Evolutionary conservation across 2,113 vertebrate species (phyloP), one percentile per base, ranked within the genome.

Genomic region (Bubo bubo): DNA sequence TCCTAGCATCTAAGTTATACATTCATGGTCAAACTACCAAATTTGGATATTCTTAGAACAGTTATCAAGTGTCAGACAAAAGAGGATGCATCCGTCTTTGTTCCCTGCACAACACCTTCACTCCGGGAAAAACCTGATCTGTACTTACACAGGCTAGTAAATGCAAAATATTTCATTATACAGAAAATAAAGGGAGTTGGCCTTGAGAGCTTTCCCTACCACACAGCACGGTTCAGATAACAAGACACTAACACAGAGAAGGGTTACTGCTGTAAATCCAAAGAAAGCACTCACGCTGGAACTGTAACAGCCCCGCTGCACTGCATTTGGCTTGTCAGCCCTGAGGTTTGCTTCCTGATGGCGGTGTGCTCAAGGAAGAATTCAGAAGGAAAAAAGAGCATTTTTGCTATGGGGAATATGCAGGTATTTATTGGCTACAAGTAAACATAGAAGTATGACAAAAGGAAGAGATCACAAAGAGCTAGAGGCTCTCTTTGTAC

Each of bases 201-300:
- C 23, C 35, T 62, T 0, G 0, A 88, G 43, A 80, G 21, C 20
- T 30, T 49, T 34, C 49, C 34, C 17, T 30, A 11, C 17, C 5
- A 17, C 67, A 20, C 26, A 56, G 30, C 15, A 30, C 1, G 0
- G 37, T 15, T 37, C 47, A 59, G 41, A 16, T 8, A 45, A 34
- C 21, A 28, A 49, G 35, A 30, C 19, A 39, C 16, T 70, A 22
- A 47, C 56, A 70, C 15, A 60, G 23, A 37, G 43, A 37, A 52
- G 12, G 22, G 19, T 18, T 18, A 41, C 4, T 41, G 12, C 60
- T 55, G 18, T 10, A 56, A 35, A 93, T 5, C 22, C 22, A 13
- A 59, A 28, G 22, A 30, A 72, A 75, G 45, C 26, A 17, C 12
- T 63, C 27, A 16, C 22, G 16, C 13, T 37, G 63, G 45, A 86